These are phyloP conservation scores for Schizotus pectinicornis DNA, from an alignment of 2,888 invertebrate genomes.

Conservation along the genomic window DNA sequence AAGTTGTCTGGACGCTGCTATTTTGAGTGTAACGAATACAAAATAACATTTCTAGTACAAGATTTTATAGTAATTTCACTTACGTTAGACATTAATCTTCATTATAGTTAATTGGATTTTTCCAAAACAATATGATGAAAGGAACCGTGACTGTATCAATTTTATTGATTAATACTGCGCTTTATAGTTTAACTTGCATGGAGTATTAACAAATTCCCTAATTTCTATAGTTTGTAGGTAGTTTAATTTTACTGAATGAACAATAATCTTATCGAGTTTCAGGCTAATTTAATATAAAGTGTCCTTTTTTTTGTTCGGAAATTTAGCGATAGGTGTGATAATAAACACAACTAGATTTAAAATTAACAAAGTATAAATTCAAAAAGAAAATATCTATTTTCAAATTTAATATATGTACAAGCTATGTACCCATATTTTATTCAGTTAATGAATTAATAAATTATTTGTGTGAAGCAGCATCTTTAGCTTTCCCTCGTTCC, in stretches of 20 bases:
- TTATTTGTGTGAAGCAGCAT: slow-evolving; percentile 46
- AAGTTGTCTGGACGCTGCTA: slow-evolving; percentile 28
- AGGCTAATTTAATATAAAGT: slow-evolving; percentile 38
- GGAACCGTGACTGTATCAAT: too few relatives aligned
- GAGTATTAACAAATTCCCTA: slow-evolving; percentile 25
- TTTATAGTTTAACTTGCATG: slow-evolving; percentile 31
- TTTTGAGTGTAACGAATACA: slow-evolving; percentile 19
- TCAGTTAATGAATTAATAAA: slow-evolving; percentile 47
- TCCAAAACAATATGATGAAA: slow-evolving; percentile 1
- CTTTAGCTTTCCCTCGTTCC: too few relatives aligned
- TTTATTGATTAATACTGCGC: slow-evolving; percentile 9
- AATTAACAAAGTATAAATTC: slow-evolving; percentile 40
- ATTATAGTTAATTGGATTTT: too few relatives aligned
- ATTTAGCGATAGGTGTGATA: slow-evolving; percentile 43
- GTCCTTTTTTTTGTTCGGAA: slow-evolving; percentile 46
- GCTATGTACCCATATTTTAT: slow-evolving; percentile 50
- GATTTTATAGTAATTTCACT: slow-evolving; percentile 3
- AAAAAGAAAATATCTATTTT: slow-evolving; percentile 45
- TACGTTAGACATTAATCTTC: too few relatives aligned
- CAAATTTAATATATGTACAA: slow-evolving; percentile 50
- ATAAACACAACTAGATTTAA: slow-evolving; percentile 35
- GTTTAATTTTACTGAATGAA: slow-evolving; percentile 25
- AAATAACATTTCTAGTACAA: slow-evolving; percentile 23
- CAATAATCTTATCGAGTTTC: slow-evolving; percentile 26
- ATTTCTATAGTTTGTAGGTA: slow-evolving; percentile 28